Conservation (phyloP, 2,113 vertebrate genomes). For the Edolisoma coerulescens region DNA sequence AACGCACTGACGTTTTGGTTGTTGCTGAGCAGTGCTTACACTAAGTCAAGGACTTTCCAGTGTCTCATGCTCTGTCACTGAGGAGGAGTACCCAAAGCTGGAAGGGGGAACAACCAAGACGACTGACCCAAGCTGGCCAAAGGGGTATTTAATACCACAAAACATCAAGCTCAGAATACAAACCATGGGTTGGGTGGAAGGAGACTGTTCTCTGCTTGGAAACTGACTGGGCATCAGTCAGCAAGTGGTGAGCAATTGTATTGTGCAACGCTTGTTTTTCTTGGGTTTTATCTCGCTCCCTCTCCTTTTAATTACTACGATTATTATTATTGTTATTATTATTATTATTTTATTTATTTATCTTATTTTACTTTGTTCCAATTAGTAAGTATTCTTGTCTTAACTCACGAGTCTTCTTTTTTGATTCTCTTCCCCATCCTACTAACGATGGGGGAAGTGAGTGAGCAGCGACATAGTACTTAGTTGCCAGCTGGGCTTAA, state of each 20-base stretch:
- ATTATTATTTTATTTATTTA: too few species aligned
- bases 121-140: not conserved
- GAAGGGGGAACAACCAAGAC: not conserved
- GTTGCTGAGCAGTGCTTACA: not conserved
- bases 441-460: not conserved
- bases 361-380: not conserved
- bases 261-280: not conserved
- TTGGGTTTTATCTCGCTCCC: not conserved
- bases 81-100: not conserved
- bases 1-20: not conserved
- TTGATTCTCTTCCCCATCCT: not conserved
- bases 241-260: not conserved
- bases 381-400: not conserved
- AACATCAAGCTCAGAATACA: not conserved
- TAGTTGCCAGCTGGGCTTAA: too few species aligned
- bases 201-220: not conserved
- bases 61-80: not conserved
- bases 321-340: too few species aligned
- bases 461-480: not conserved
- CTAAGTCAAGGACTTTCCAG: not conserved
- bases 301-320: not conserved
- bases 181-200: not conserved
- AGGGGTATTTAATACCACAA: not conserved
- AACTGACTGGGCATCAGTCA: accelerated
- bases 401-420: not conserved